phyloP scores from a whole-genome alignment of 2,888 invertebrate genomes.

The Criorhina ranunculi region DNA sequence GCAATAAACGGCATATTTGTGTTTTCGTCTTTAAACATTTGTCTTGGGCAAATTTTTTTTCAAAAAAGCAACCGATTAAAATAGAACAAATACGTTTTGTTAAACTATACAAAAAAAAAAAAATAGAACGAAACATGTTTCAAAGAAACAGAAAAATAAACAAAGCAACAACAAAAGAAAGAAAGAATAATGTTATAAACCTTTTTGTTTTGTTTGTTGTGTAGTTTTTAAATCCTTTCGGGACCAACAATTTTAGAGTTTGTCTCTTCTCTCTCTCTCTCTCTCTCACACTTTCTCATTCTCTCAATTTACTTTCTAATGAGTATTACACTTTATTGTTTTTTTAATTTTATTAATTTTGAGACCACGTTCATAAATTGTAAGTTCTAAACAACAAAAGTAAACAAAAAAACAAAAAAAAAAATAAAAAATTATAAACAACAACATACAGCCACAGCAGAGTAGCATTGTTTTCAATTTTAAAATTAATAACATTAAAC shows the following conservation, averaged over 20 bases:
- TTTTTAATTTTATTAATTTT: constrained; percentile 37
- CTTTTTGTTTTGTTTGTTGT: constrained; percentile 61
- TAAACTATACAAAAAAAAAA: constrained; percentile 33
- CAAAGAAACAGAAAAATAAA: constrained; percentile 57
- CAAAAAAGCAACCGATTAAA: constrained; percentile 26
- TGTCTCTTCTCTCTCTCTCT: constrained; percentile 64
- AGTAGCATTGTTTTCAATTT: constrained; percentile 29
- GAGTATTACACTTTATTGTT: constrained; percentile 49
- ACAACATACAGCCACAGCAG: constrained; percentile 37
- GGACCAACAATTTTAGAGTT: constrained; percentile 64
- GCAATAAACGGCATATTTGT: constrained; percentile 74
- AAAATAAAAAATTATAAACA: constrained; percentile 44
- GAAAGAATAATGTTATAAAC: constrained; percentile 59
- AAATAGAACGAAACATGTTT: constrained; percentile 18
- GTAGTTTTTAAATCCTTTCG: constrained; percentile 56
- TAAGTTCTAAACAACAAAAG: constrained; percentile 75
- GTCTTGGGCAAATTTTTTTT: constrained; percentile 24
- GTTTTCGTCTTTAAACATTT: constrained; percentile 28
- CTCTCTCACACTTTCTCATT: constrained; percentile 58
- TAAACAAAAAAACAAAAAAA: constrained; percentile 61
- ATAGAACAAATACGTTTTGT: not conserved
- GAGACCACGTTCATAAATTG: constrained; percentile 73
- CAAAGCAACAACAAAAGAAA: constrained; percentile 66
- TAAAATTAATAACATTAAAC: constrained; percentile 73
- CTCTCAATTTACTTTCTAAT: constrained; percentile 46